phyloP scores from a whole-genome alignment of 2,113 vertebrate genomes.

The Octodon degus region DNA sequence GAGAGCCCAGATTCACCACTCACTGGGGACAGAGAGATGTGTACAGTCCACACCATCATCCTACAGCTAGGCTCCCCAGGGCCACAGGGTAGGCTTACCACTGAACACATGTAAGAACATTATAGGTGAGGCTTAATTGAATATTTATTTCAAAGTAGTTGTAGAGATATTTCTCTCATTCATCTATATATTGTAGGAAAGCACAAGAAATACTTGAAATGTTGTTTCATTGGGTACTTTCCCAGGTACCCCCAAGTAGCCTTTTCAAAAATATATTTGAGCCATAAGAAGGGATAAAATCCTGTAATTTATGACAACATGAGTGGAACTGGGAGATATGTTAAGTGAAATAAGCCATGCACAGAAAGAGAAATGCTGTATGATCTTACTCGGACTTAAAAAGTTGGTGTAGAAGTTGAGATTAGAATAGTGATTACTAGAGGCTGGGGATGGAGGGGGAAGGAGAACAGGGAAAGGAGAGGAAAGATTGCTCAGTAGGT shows the following conservation, averaged over 20 bases:
- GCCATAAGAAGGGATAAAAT: neutral
- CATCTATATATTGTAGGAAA: neutral
- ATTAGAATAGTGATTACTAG: neutral
- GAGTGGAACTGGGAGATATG: neutral
- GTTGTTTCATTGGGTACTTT: neutral
- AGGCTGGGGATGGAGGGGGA: neutral
- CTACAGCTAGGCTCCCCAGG: neutral
- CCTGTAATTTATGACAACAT: neutral
- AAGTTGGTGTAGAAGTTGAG: neutral
- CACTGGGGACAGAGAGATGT: rapidly evolving
- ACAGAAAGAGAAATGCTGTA: neutral
- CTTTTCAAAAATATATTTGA: neutral
- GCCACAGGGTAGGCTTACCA: neutral
- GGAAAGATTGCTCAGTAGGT: neutral
- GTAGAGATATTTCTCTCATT: neutral
- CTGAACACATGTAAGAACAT: neutral
- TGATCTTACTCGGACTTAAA: neutral
- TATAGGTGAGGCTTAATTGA: neutral
- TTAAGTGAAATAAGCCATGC: constrained; percentile 30
- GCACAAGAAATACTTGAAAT: neutral
- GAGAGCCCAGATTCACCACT: neutral
- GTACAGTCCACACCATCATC: neutral
- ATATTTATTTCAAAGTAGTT: neutral
- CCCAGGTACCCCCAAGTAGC: neutral
- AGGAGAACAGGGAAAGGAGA: too few species aligned